A percentile compares a stretch with the other conserved stretches of the same genome.
Conservation (phyloP, 2,888 invertebrate species). For the Parnassius glacialis region DNA sequence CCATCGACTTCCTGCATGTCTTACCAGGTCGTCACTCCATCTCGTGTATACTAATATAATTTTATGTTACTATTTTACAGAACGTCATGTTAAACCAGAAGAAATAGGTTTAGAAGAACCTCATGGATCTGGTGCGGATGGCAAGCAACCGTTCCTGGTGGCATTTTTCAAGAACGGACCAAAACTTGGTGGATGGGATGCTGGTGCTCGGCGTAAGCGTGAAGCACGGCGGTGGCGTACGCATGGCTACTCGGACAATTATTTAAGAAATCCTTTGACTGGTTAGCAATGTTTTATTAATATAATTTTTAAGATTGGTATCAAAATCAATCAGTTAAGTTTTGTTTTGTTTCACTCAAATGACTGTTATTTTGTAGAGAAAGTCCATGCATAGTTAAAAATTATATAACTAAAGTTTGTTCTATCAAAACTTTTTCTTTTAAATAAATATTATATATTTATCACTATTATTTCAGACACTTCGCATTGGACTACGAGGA, state of each 20-base stretch:
- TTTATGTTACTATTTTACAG: conserved; percentile 52
- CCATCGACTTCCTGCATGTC: too few relatives aligned
- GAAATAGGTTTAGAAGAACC: conserved; percentile 91
- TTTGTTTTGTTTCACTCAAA: too few relatives aligned
- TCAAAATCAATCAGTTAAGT: too few relatives aligned
- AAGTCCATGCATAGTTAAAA: too few relatives aligned
- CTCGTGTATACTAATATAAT: too few relatives aligned
- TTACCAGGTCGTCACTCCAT: too few relatives aligned
- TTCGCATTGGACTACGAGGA: conserved; percentile 82
- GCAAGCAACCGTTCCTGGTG: conserved; percentile 95
- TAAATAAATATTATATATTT: too few relatives aligned
- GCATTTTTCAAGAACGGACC: conserved; percentile 89
- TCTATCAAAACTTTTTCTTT: too few relatives aligned
- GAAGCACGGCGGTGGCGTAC: conserved; percentile 80
- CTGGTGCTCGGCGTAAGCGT: conserved; percentile 79
- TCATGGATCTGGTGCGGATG: conserved; percentile 82
- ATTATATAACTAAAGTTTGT: too few relatives aligned
- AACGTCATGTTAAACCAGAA: conserved; percentile 90
- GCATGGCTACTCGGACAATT: conserved; percentile 75
- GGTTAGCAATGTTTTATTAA: conserved; percentile 50
- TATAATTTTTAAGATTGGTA: not conserved
- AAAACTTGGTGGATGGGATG: conserved; percentile 72
- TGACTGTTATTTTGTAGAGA: too few relatives aligned
- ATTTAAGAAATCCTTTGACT: conserved; percentile 78
- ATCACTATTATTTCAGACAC: conserved; percentile 55